These are phyloP conservation scores for Illadopsis cleaveri DNA, from an alignment of 2,113 vertebrate genomes.

Conservation along the genomic window DNA sequence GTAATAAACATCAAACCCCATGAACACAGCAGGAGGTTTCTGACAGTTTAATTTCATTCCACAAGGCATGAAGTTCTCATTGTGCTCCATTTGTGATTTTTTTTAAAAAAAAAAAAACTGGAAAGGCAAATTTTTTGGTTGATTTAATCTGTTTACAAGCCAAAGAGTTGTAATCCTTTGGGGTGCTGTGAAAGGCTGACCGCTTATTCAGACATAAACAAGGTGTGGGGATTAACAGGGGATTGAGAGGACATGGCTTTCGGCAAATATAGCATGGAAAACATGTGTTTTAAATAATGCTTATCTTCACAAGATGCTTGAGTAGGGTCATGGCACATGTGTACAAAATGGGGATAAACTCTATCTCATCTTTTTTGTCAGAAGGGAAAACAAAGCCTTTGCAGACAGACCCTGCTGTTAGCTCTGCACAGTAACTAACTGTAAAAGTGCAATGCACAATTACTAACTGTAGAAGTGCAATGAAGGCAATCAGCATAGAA, in stretches of 20 bases:
- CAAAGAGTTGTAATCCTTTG: not conserved
- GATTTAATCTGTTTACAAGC: not conserved
- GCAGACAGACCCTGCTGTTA: not conserved
- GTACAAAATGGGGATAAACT: not conserved
- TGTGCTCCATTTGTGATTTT: not conserved
- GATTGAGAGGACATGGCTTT: not conserved
- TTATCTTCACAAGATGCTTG: not conserved
- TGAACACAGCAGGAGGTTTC: not conserved
- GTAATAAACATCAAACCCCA: not conserved
- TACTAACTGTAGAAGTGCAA: not conserved
- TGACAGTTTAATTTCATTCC: slow-evolving; percentile 30
- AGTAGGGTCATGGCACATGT: not conserved
- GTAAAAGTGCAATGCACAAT: not conserved
- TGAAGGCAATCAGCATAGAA: not conserved
- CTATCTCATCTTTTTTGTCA: not conserved
- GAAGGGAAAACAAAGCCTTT: not conserved
- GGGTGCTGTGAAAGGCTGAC: not conserved
- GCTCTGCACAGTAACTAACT: not conserved
- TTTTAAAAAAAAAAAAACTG: not conserved
- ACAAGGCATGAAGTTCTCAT: not conserved
- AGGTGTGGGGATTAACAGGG: not conserved
- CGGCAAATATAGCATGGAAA: not conserved
- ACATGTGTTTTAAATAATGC: not conserved
- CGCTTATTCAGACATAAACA: not conserved
- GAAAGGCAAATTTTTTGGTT: not conserved